These are phyloP conservation scores for Berghia stephanieae DNA, from an alignment of 1,140 invertebrate species.

Conservation along the genomic window DNA sequence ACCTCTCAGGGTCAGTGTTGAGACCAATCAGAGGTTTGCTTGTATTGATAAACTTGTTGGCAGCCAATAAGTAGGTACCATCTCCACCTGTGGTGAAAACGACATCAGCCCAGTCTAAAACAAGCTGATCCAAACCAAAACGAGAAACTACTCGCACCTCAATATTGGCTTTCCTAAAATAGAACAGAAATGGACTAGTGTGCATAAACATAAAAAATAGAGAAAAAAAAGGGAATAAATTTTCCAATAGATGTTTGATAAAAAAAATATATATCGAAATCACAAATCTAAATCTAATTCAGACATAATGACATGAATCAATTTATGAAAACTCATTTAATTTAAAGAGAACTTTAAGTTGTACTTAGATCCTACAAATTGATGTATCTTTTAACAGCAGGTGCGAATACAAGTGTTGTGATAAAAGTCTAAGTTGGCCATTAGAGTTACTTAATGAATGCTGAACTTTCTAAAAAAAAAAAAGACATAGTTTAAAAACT, in stretches of 20 bases:
- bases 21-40: conserved; percentile 94
- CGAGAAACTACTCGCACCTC: conserved; percentile 84
- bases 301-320: too few species aligned
- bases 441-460: too few species aligned
- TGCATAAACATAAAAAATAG: conserved; percentile 14
- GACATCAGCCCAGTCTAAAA: conserved; percentile 92
- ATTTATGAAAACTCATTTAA: too few species aligned
- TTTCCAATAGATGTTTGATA: too few species aligned
- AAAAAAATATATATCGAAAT: not conserved
- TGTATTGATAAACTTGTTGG: conserved; percentile 79
- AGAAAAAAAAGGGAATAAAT: too few species aligned
- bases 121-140: conserved; percentile 75
- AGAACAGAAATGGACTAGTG: not conserved
- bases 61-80: conserved; percentile 95
- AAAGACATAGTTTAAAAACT: too few species aligned
- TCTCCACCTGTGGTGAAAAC: conserved; percentile 96
- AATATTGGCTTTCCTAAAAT: conserved; percentile 70
- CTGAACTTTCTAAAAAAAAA: too few species aligned
- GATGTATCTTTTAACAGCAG: too few species aligned
- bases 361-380: too few species aligned
- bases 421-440: too few species aligned
- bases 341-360: too few species aligned
- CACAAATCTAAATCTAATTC: not conserved
- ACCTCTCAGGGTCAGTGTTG: conserved; percentile 91
- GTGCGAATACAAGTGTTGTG: too few species aligned